Evolutionary conservation across 2,113 vertebrate genomes (phyloP).

Genomic region (Sarotherodon lohbergeri): DNA sequence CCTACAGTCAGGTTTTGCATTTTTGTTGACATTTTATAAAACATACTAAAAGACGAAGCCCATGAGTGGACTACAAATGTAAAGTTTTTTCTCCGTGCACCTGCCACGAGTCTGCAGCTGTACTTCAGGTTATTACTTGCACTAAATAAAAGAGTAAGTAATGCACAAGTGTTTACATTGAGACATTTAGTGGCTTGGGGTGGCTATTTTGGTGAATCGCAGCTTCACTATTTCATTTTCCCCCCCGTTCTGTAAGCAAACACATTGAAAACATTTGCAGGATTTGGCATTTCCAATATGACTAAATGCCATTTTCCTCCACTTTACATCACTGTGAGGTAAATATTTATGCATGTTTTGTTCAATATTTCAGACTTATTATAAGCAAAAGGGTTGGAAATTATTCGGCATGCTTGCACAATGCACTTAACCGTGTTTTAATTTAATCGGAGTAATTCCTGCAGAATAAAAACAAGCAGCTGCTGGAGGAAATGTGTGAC

Average conservation of each 20-base stretch:
- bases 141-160: not conserved
- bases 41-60: not conserved
- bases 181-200: not conserved
- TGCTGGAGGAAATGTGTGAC: not conserved
- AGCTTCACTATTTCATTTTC: rapidly evolving
- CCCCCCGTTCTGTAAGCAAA: not conserved
- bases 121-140: not conserved
- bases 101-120: not conserved
- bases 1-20: not conserved
- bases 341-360: not conserved
- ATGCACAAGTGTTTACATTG: not conserved
- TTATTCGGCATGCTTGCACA: not conserved
- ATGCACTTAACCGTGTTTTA: not conserved
- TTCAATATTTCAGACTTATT: not conserved
- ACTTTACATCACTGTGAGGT: not conserved
- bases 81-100: not conserved
- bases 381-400: not conserved
- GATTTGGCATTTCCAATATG: not conserved
- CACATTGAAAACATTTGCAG: not conserved
- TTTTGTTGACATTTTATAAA: not conserved
- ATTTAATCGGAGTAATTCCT: not conserved
- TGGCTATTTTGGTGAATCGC: not conserved
- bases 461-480: not conserved
- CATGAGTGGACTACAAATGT: not conserved
- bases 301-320: not conserved